Percentiles rank a stretch among this genome's conserved stretches.
These are phyloP conservation scores for Hypsibius dujardini DNA, from an alignment of 1,140 invertebrate genomes.

Conservation along the genomic window DNA sequence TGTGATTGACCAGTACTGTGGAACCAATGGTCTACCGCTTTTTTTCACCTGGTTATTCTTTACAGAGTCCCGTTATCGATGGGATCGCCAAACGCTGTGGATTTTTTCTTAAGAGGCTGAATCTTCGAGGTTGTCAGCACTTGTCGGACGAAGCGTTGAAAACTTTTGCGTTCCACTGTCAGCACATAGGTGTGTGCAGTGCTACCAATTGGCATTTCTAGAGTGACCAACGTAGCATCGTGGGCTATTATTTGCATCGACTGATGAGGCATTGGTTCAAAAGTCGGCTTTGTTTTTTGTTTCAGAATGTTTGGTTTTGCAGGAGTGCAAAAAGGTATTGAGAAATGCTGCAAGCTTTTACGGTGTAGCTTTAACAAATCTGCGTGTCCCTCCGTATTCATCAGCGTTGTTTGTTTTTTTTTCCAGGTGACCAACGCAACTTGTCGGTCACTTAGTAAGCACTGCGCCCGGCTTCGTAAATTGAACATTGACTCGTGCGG, in stretches of 20 bases:
- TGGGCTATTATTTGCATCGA: no score
- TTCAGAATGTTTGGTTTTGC: constrained; percentile 49
- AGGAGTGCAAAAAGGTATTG: constrained; percentile 66
- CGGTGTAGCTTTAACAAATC: no score
- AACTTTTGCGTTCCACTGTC: constrained; percentile 64
- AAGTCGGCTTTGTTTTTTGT: no score
- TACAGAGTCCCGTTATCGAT: constrained; percentile 82
- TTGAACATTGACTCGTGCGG: constrained; percentile 84
- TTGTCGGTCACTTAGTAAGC: constrained; percentile 62
- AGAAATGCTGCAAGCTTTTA: no score
- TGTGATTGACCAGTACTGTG: constrained; percentile 20
- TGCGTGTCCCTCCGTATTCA: no score
- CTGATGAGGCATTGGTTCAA: no score
- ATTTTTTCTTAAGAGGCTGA: constrained; percentile 85
- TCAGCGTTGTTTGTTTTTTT: no score
- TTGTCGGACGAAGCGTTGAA: constrained; percentile 81
- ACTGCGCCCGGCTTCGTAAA: constrained; percentile 68
- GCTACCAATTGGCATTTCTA: no score
- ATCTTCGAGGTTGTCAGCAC: constrained; percentile 80
- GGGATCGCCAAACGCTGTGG: constrained; percentile 90
- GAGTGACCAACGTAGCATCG: no score
- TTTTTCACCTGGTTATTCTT: constrained; percentile 27
- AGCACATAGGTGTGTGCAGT: constrained; percentile 68
- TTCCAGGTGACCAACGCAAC: constrained; percentile 58
- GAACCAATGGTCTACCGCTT: constrained; percentile 14